Evolutionary conservation across 2,113 vertebrate species (phyloP), one percentile per base, ranked within the genome.

Genomic region (Petroica traversi): DNA sequence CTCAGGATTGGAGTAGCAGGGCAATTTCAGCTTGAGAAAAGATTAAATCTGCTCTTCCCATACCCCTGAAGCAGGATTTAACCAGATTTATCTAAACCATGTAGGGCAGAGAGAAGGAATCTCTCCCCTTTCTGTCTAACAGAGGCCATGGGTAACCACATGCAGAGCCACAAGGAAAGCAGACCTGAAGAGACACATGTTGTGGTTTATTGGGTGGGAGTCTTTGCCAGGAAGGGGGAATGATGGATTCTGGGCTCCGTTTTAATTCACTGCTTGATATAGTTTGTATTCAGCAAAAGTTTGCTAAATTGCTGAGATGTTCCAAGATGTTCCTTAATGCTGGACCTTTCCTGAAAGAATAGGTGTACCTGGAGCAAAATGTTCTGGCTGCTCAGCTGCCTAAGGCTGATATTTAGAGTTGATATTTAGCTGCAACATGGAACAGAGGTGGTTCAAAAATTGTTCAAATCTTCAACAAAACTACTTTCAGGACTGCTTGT

Each of bases 21-120:
- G 88, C 74, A 88, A 17, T 77, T 94, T 46, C 59, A 94, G 67
- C 82, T 85, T 97, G 96, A 97, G 95, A 97, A 97, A 97, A 31
- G 33, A 67, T 80, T 73, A 52, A 93, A 63, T 31, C 38, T 92
- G 8, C 46, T 84, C 88, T 97, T 97, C 96, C 88, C 95, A 96
- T 88, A 71, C 9, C 34, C 11, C 14, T 73, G 38, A 34, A 85
- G 29, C 2, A 9, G 80, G 23, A 11, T 95, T 73, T 49, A 49
- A 46, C n/a, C 52, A 63, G 52, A 19, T 89, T 10, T 26, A 57
- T 15, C 40, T 45, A 68, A 93, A n/a, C 57, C 29, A 26, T 11
- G 23, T 4, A 12, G 29, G 16, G 26, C 66, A 40, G 46, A 54
- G 63, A 25, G 81, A 54, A 79, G 58, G 25, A 79, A 75, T 14